Evolutionary conservation across 2,888 invertebrate species (phyloP).

Genomic region (Acronicta leporina): DNA sequence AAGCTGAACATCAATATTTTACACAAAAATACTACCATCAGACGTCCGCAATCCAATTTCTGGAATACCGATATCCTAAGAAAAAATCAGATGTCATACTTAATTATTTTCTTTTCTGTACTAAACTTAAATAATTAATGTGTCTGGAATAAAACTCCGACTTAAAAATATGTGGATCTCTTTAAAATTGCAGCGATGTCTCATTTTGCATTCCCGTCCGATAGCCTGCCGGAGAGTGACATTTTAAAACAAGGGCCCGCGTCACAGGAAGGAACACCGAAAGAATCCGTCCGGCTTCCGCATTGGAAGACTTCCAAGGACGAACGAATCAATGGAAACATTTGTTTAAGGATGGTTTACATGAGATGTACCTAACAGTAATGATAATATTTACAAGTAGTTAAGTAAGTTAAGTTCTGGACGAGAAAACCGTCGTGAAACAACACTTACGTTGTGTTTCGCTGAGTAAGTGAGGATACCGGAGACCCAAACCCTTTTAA

Average conservation of each 20-base stretch:
- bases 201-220: constrained; percentile 28
- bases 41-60: too few species aligned
- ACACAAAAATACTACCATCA: too few species aligned
- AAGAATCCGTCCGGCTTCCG: constrained; percentile 66
- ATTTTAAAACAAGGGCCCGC: constrained; percentile 59
- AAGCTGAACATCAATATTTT: too few species aligned
- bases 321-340: constrained; percentile 65
- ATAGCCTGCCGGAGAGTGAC: constrained; percentile 40
- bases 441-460: too few species aligned
- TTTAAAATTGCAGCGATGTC: neutral
- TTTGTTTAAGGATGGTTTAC: constrained; percentile 39
- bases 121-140: too few species aligned
- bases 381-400: neutral
- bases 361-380: neutral
- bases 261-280: constrained; percentile 70
- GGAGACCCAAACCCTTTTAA: too few species aligned
- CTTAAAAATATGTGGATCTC: neutral
- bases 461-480: too few species aligned
- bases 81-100: too few species aligned
- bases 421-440: too few species aligned
- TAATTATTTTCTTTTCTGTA: too few species aligned
- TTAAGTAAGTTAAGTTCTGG: too few species aligned
- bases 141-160: neutral
- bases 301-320: constrained; percentile 71
- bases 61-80: too few species aligned